phyloP scores from a whole-genome alignment of 2,113 vertebrate genomes.

The Pollimyrus isidori region DNA sequence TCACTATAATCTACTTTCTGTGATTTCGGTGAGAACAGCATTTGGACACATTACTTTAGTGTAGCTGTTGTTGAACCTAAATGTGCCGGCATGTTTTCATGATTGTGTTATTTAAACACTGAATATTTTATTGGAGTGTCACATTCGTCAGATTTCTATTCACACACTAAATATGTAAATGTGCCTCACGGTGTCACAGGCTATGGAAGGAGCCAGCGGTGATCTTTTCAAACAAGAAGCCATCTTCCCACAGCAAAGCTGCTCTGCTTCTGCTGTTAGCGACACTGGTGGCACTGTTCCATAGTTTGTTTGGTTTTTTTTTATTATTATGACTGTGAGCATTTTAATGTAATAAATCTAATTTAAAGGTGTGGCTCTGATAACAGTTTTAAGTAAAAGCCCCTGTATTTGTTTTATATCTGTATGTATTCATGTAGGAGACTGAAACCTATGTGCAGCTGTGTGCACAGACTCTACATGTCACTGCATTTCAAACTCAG shows the following conservation, averaged over 20 bases:
- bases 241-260: neutral
- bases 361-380: neutral
- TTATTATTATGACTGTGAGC: neutral
- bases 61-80: neutral
- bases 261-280: neutral
- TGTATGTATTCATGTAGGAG: neutral
- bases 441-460: neutral
- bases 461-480: neutral
- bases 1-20: neutral
- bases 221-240: neutral
- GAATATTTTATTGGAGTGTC: neutral
- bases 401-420: neutral
- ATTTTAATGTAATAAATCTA: neutral
- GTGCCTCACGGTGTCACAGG: neutral
- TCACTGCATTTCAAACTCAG: neutral
- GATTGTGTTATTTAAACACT: neutral
- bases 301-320: neutral
- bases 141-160: neutral
- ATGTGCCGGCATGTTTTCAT: neutral
- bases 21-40: neutral
- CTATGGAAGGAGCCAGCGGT: neutral
- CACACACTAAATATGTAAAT: neutral
- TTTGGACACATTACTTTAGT: neutral
- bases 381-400: neutral
- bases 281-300: neutral